Conservation (phyloP, 2,797 vertebrate genomes). For the Microctenopoma steveboyesi region DNA sequence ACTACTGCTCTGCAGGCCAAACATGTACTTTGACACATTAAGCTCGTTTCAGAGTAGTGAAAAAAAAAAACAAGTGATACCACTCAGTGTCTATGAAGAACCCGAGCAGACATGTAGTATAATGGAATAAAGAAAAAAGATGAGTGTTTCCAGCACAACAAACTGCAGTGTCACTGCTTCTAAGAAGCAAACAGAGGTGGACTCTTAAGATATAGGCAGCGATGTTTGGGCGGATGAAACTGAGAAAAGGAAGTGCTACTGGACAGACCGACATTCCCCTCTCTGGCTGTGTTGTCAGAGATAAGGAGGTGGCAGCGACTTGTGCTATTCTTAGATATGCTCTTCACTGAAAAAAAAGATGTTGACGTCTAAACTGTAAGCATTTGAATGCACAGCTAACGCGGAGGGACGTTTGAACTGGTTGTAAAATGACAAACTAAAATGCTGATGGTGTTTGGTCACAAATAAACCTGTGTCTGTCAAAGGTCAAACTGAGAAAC, state of each 20-base stretch:
- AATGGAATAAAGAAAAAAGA: background rate
- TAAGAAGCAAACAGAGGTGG: background rate
- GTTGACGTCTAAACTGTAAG: conserved; percentile 36
- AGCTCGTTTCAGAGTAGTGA: background rate
- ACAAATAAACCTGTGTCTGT: background rate
- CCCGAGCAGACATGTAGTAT: background rate
- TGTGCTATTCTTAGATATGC: conserved; percentile 73
- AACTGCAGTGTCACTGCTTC: background rate
- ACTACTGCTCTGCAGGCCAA: background rate
- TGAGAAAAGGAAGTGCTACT: conserved; percentile 43
- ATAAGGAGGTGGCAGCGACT: conserved; percentile 66
- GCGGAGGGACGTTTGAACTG: conserved; percentile 23
- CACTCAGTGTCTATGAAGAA: background rate
- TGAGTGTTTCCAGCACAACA: background rate
- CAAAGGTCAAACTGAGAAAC: too few relatives aligned
- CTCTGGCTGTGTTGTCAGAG: conserved; percentile 62
- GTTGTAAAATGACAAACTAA: background rate
- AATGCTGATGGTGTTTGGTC: background rate
- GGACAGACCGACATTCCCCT: conserved; percentile 30
- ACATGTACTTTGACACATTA: background rate
- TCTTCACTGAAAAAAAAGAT: conserved; percentile 51
- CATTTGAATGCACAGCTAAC: conserved; percentile 29
- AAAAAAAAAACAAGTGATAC: conserved; percentile 1
- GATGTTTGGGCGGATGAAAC: conserved; percentile 10
- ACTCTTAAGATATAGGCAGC: background rate